Evolutionary conservation across 53 echinoderm and acorn worm species (phyloP).

Genomic region (Paracentrotus lividus): DNA sequence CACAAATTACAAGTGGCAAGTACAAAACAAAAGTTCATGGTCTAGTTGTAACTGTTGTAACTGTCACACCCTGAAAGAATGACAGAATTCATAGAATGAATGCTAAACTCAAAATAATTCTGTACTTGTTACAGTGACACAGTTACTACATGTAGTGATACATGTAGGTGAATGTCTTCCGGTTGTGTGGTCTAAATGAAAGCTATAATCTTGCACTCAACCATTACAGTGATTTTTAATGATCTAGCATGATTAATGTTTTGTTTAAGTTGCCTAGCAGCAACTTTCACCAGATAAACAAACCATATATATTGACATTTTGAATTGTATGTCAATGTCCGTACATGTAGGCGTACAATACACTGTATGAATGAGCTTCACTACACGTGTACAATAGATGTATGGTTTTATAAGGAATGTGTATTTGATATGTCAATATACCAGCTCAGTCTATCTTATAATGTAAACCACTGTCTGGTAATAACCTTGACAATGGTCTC

Average conservation of each 20-base stretch:
- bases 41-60: no score
- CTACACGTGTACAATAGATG: background rate
- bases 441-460: background rate
- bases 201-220: background rate
- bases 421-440: conserved; percentile 31
- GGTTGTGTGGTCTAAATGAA: no score
- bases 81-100: no score
- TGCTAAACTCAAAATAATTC: no score
- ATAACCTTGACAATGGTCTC: conserved; percentile 11
- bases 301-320: conserved; percentile 41
- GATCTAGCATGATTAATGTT: conserved; percentile 31
- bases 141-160: no score
- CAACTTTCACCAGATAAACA: background rate
- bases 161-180: no score
- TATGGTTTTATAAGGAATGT: conserved; percentile 4
- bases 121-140: no score
- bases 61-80: no score
- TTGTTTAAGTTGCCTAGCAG: conserved; percentile 23
- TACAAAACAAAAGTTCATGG: background rate
- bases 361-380: background rate
- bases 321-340: background rate
- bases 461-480: background rate
- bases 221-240: background rate
- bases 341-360: background rate
- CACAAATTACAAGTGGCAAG: background rate